These are phyloP conservation scores for Cydia splendana DNA, from an alignment of 1,140 invertebrate species.

Conservation along the genomic window DNA sequence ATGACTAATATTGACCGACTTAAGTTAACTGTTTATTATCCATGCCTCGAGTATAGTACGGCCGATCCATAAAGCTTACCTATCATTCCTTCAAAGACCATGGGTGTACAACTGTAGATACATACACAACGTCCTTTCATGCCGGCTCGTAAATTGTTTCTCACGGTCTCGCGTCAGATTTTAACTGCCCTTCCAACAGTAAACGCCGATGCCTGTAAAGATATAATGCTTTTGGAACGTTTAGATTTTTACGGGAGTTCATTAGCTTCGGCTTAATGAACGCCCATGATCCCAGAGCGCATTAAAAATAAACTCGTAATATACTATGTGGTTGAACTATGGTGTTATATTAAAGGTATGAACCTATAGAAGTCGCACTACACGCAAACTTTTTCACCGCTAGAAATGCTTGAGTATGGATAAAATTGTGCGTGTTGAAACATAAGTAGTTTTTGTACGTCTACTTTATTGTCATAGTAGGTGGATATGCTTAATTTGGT, in stretches of 20 bases:
- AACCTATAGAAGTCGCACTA: too few relatives aligned
- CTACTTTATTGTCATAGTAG: too few relatives aligned
- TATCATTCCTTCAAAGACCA: slow-evolving; percentile 45
- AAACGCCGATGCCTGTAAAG: slow-evolving; percentile 45
- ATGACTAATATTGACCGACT: slow-evolving; percentile 32
- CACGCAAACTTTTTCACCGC: too few relatives aligned
- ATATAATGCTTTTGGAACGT: slow-evolving; percentile 40
- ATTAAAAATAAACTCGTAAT: slow-evolving; percentile 16
- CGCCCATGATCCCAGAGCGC: slow-evolving; percentile 32
- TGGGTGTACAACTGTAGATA: slow-evolving; percentile 41
- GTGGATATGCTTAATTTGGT: too few relatives aligned
- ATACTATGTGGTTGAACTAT: not conserved
- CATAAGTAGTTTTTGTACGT: too few relatives aligned
- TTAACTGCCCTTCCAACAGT: slow-evolving; percentile 50
- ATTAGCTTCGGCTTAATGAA: slow-evolving; percentile 40
- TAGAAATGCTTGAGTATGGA: too few relatives aligned
- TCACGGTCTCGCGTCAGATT: slow-evolving; percentile 54
- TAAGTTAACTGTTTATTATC: slow-evolving; percentile 32
- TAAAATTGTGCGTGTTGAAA: too few relatives aligned
- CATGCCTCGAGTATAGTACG: slow-evolving; percentile 15
- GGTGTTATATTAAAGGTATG: not conserved
- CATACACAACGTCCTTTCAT: slow-evolving; percentile 52
- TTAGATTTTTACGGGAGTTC: slow-evolving; percentile 41
- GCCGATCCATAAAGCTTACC: slow-evolving; percentile 39
- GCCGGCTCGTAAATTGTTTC: slow-evolving; percentile 56